Percentiles rank a stretch among this genome's conserved stretches.
Evolutionary conservation across 2,113 vertebrate species (phyloP).

Genomic region (Platichthys stellatus): DNA sequence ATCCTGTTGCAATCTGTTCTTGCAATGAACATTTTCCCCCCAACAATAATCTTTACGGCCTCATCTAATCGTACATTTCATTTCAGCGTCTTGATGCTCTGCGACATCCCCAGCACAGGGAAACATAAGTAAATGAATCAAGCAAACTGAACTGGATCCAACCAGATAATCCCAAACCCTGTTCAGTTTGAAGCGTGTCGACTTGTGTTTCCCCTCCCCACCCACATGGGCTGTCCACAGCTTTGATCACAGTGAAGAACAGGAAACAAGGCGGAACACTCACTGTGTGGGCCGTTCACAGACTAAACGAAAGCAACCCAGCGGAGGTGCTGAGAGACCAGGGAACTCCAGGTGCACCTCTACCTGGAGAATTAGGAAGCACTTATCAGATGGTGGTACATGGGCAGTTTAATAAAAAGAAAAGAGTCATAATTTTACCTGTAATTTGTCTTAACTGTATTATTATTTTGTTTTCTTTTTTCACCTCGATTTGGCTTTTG

Average conservation of each 20-base stretch:
- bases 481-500: neutral
- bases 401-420: neutral
- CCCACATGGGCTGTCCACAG: conserved; percentile 30
- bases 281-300: conserved; percentile 43
- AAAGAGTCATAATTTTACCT: conserved; percentile 3
- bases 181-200: conserved; percentile 14
- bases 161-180: conserved; percentile 17
- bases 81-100: neutral
- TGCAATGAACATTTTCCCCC: too few relatives aligned
- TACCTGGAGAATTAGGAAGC: conserved; percentile 23
- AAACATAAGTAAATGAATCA: conserved; percentile 34
- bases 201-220: conserved; percentile 28
- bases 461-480: neutral
- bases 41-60: neutral
- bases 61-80: neutral
- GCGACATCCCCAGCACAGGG: neutral
- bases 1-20: too few relatives aligned
- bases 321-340: conserved; percentile 35
- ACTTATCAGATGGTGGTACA: neutral
- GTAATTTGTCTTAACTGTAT: neutral
- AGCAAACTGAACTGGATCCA: conserved; percentile 10
- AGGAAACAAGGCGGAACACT: conserved; percentile 25
- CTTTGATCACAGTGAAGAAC: conserved; percentile 62
- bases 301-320: conserved; percentile 28
- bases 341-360: conserved; percentile 5